A percentile compares a stretch with the other conserved stretches of the same genome.
phyloP scores from a whole-genome alignment of 2,797 vertebrate species.

The Chiloscyllium punctatum region DNA sequence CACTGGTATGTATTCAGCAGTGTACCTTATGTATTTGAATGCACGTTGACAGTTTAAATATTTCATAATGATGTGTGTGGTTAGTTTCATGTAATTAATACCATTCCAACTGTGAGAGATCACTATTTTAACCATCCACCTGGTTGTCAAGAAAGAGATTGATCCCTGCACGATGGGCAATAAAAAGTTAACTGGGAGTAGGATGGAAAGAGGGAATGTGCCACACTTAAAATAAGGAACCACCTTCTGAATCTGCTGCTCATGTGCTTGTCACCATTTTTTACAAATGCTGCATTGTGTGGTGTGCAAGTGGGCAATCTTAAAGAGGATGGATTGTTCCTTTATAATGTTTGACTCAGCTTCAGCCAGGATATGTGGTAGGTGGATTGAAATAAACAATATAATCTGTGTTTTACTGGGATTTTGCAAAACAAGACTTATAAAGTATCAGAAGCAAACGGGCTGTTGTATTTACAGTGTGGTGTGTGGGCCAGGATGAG shows the following conservation, averaged over 20 bases:
- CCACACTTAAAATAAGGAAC: not conserved
- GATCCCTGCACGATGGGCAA: too few species aligned
- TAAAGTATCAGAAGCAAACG: not conserved
- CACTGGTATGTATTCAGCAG: not conserved
- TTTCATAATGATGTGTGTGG: not conserved
- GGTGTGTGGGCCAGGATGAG: not conserved
- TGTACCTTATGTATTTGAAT: not conserved
- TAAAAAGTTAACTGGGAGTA: not conserved
- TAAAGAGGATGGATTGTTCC: not conserved
- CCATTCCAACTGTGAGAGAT: not conserved
- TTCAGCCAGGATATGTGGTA: not conserved
- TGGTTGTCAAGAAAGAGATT: not conserved
- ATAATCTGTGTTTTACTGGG: not conserved
- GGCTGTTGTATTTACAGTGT: not conserved
- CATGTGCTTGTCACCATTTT: not conserved
- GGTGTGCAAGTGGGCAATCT: too few species aligned
- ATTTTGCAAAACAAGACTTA: not conserved
- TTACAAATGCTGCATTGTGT: not conserved
- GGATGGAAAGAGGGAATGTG: too few species aligned
- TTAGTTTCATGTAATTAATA: not conserved
- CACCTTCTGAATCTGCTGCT: not conserved
- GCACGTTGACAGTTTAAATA: not conserved
- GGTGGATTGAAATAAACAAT: not conserved
- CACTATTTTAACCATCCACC: not conserved
- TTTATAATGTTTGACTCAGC: not conserved